Conservation (phyloP, 2,113 vertebrate species). For the Neolamprologus toae region DNA sequence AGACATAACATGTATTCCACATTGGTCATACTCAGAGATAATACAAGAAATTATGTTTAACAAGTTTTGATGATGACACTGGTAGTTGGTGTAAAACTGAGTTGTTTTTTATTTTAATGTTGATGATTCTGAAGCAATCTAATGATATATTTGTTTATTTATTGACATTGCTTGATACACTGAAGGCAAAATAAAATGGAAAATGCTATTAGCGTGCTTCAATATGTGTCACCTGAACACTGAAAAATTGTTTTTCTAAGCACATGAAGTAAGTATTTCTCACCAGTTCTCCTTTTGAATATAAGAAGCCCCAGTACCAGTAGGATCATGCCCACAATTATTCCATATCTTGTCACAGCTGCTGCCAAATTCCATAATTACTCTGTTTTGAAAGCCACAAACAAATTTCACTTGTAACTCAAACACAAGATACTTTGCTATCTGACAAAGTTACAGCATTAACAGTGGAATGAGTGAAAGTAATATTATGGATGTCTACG, state of each 20-base stretch:
- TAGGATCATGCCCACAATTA: background rate
- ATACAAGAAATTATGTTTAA: background rate
- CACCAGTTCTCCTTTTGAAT: background rate
- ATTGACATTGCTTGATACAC: background rate
- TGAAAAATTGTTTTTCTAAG: background rate
- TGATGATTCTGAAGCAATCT: background rate
- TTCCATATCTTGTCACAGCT: background rate
- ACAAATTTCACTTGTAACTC: background rate
- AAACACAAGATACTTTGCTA: background rate
- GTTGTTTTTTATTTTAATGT: background rate
- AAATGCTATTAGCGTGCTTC: accelerated
- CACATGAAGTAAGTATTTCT: background rate
- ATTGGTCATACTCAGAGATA: background rate
- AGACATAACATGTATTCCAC: background rate
- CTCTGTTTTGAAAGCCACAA: background rate
- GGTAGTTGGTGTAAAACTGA: background rate
- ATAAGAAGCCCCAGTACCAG: background rate
- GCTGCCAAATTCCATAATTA: background rate
- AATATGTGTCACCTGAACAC: background rate
- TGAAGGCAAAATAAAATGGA: background rate
- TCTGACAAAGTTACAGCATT: background rate
- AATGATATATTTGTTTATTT: background rate
- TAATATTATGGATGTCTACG: background rate
- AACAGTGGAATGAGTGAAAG: background rate
- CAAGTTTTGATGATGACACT: background rate